Conservation (phyloP, 2,888 invertebrate genomes). For the Dryadula phaetusa region DNA sequence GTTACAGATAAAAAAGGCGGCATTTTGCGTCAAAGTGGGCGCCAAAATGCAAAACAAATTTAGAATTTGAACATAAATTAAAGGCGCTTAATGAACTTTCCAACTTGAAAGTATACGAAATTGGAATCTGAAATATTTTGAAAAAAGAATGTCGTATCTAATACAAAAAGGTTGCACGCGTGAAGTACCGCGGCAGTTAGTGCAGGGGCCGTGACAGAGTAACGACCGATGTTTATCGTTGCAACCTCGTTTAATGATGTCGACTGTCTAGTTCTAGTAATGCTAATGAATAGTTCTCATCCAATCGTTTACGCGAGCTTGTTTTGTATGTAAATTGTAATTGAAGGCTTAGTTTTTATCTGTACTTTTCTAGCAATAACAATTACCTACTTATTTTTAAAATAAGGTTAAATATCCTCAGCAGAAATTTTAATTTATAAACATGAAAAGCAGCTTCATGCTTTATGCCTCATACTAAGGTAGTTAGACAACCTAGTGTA, state of each 20-base stretch:
- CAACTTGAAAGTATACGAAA: conserved; percentile 51
- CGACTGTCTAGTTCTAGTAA: conserved; percentile 42
- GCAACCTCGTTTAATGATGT: conserved; percentile 52
- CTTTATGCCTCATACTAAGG: too few relatives aligned
- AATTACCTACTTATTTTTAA: not conserved
- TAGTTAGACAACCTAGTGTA: too few relatives aligned
- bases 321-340: conserved; percentile 45
- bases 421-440: not conserved
- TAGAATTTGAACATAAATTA: conserved; percentile 66
- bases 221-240: conserved; percentile 78
- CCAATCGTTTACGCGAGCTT: conserved; percentile 45
- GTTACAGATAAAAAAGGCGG: conserved; percentile 30
- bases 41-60: conserved; percentile 64
- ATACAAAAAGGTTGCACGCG: conserved; percentile 74
- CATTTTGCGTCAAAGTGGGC: conserved; percentile 46
- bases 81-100: conserved; percentile 67
- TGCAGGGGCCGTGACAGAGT: conserved; percentile 76
- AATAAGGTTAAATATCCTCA: not conserved
- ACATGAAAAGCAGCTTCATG: too few relatives aligned
- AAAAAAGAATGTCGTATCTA: conserved; percentile 47
- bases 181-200: conserved; percentile 73
- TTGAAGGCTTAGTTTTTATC: conserved; percentile 32
- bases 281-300: conserved; percentile 48
- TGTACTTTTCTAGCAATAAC: conserved; percentile 23
- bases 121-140: conserved; percentile 51